Base-by-base conservation (phyloP, 1,140 invertebrate species). In the Geopemphigus sp. region DNA sequence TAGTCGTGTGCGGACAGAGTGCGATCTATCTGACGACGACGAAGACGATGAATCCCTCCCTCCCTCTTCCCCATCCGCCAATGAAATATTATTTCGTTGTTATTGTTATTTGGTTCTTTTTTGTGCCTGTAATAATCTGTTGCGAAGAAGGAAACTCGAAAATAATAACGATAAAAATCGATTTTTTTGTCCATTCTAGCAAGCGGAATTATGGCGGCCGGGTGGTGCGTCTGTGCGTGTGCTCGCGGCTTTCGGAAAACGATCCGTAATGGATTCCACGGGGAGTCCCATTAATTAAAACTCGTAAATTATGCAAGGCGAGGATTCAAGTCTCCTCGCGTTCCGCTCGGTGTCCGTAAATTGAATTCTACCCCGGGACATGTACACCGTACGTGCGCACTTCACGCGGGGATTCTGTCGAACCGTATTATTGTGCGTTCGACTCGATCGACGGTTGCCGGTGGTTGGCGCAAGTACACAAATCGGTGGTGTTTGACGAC, bases 201-300 rank as follows among this genome's bases (percentile, higher is more conserved):
- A 4, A 54, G 26, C 19, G 5, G 47, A 24, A 14, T 53, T 8
- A n/a, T 14, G 68, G 22, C n/a, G 5, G 47, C n/a, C 14, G 15
- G 19, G 24, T n/a, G 12, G n/a, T 15, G 68, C 11, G 53, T n/a
- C 50, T 74, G 29, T 10, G 17, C 11, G 56, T 11, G 73, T 17
- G 39, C 3, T 39, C 14, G 74, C 14, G 54, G 29, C 39, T 78
- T 26, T 57, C 39, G 74, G 57, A 78, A 78, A 78, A 78, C 74
- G 74, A 78, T 76, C 32, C 74, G 39, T 78, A 78, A 78, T 61
- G 74, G 74, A 78, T 78, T 78, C 74, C 74, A 61, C 57, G 74
- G 74, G 57, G 74, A 78, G 74, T 78, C 57, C 22, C 74, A 78
- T 78, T 78, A 78, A 78, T 78, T 78, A 78, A 78, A 78, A 78